Evolutionary conservation across 2,888 invertebrate species (phyloP).

Genomic region (Coecobrya sp.): DNA sequence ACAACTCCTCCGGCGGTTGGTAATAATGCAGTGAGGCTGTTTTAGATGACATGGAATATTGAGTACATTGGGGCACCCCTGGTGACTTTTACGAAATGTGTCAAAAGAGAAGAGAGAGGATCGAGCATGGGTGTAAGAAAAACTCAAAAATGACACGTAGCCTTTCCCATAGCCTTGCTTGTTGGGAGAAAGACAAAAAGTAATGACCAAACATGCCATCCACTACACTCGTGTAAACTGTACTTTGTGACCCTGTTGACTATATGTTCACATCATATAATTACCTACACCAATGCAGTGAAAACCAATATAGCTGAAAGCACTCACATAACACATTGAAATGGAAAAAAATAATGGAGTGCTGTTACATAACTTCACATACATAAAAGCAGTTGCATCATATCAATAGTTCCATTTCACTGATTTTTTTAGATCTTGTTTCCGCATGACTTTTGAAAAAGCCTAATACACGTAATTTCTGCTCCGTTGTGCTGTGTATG

Average conservation of each 20-base stretch:
- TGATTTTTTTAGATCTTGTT: too few species aligned
- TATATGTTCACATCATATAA: background rate
- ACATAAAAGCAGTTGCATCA: too few species aligned
- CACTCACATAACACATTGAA: too few species aligned
- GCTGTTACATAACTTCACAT: too few species aligned
- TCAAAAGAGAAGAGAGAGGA: constrained; percentile 41
- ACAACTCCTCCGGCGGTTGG: constrained; percentile 71
- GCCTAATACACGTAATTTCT: too few species aligned
- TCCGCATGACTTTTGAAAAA: too few species aligned
- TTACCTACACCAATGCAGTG: too few species aligned
- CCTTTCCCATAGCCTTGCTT: background rate
- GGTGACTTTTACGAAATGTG: constrained; percentile 63
- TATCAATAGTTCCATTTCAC: too few species aligned
- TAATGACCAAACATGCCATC: background rate
- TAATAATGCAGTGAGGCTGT: constrained; percentile 55
- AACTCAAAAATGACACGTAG: constrained; percentile 42
- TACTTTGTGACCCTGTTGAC: background rate
- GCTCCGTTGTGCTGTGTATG: too few species aligned
- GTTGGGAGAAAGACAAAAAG: background rate
- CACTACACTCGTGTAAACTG: background rate
- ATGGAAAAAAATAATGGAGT: too few species aligned
- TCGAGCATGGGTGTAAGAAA: constrained; percentile 1
- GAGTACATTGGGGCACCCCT: constrained; percentile 47
- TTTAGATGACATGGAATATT: constrained; percentile 59
- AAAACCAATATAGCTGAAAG: too few species aligned